These are phyloP conservation scores for Helarctos malayanus DNA, from an alignment of 2,797 vertebrate species.

Conservation along the genomic window DNA sequence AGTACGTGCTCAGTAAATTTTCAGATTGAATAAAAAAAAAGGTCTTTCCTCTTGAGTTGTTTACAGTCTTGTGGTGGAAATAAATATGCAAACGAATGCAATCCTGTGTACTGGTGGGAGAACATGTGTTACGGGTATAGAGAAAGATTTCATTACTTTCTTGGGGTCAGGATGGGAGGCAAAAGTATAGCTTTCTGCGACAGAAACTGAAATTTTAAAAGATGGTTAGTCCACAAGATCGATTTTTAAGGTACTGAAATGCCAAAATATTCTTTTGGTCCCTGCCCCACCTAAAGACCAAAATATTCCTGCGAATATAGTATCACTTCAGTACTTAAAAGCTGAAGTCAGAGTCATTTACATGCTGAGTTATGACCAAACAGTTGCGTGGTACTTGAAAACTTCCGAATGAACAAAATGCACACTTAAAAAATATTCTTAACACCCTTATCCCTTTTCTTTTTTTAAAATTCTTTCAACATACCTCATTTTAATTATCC, in stretches of 20 bases:
- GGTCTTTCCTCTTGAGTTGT: not conserved
- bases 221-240: not conserved
- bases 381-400: not conserved
- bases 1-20: not conserved
- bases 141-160: not conserved
- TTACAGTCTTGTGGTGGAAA: not conserved
- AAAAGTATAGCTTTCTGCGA: not conserved
- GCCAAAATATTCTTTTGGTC: not conserved
- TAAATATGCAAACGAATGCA: conserved; percentile 22
- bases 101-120: not conserved
- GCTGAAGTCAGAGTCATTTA: conserved; percentile 11
- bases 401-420: not conserved
- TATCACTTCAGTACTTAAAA: conserved; percentile 28
- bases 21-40: conserved; percentile 29
- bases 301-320: conserved; percentile 6
- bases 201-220: not conserved
- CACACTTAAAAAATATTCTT: not conserved
- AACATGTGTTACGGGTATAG: not conserved
- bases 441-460: not conserved
- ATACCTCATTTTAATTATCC: not conserved
- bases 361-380: not conserved
- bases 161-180: not conserved
- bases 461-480: not conserved
- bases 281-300: not conserved
- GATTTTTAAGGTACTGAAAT: not conserved